Evolutionary conservation across 1,140 invertebrate species (phyloP), one percentile per base, ranked within the genome.

Genomic region (Macrocentrus cingulum): DNA sequence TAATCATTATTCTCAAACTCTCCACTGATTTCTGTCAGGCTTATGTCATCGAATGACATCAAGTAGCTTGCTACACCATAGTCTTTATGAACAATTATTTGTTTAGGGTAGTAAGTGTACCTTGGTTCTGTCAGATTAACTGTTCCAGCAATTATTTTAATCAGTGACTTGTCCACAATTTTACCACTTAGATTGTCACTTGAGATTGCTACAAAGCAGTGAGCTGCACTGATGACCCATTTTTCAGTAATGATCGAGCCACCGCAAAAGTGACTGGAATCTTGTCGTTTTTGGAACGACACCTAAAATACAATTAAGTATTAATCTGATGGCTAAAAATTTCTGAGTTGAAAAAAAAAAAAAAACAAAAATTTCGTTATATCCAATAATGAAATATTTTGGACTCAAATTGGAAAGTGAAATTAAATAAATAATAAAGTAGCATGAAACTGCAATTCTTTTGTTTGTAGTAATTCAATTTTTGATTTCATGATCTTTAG

Each of bases 181-280:
- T 1, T 15, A 45, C 13, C 46, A 53, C 2, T 29, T 29, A 34
- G 11, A 15, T n/a, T 49, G 1, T 1, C 2, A 20, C 6, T 29
- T 7, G n/a, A 20, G 1, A 2, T 22, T 9, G 1, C 19, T 13
- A 9, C n/a, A 6, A 81, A 67, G 54, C 81, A 83, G 55, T 83
- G 81, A 19, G 80, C 81, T 7, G 80, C 81, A 1, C 80, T 83
- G 13, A 82, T 52, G 19, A 82, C 69, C 55, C 79, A 80, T 23
- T 63, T 50, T 41, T 67, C 53, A 48, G 74, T 80, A 60, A 83
- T 72, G 22, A 84, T 69, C 11, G 74, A 72, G 7, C 75, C 81
- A n/a, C 83, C 81, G 63, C 83, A 85, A 52, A 67, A 68, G 18
- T 67, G 63, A 16, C 44, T 36, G 16, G 22, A 13, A 0, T 25